phyloP scores from a whole-genome alignment of 2,797 vertebrate species.

The Jordanella pulchra region DNA sequence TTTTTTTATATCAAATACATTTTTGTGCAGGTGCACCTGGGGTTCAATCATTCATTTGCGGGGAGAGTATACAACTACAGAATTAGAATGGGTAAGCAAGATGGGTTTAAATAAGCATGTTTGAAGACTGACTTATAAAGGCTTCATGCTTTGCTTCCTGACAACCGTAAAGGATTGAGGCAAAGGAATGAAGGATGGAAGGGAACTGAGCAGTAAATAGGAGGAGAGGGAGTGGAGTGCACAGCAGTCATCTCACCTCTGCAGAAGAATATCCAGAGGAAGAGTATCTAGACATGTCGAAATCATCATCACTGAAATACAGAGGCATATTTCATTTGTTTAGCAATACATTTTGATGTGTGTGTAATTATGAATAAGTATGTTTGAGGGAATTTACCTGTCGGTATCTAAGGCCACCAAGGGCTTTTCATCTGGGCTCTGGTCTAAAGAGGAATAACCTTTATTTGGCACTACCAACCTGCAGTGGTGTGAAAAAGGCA shows the following conservation, averaged over 20 bases:
- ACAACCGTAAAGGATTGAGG: conserved; percentile 3
- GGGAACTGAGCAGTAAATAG: background rate
- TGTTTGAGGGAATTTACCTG: conserved; percentile 81
- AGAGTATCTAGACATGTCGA: conserved; percentile 98
- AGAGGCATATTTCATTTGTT: conserved; percentile 39
- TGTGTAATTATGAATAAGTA: background rate
- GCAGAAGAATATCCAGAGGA: conserved; percentile 99
- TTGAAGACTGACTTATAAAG: conserved; percentile 18
- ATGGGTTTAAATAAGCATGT: conserved; percentile 29
- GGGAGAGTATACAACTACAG: background rate
- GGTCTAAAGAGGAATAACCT: conserved; percentile 97
- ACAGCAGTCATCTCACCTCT: conserved; percentile 93
- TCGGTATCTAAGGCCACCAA: conserved; percentile 97
- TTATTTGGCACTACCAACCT: conserved; percentile 98
- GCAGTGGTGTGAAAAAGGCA: conserved; percentile 25
- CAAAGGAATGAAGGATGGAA: background rate
- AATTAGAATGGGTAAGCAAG: conserved; percentile 34
- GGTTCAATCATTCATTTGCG: conserved; percentile 18
- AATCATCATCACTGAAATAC: conserved; percentile 91
- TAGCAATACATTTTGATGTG: too few species aligned
- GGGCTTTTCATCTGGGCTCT: conserved; percentile 97
- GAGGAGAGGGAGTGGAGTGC: conserved; percentile 11
- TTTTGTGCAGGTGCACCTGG: conserved; percentile 28
- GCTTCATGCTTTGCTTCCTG: conserved; percentile 13
- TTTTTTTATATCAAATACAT: conserved; percentile 23